phyloP scores from a whole-genome alignment of 2,888 invertebrate species.

The Petrolisthes cinctipes region DNA sequence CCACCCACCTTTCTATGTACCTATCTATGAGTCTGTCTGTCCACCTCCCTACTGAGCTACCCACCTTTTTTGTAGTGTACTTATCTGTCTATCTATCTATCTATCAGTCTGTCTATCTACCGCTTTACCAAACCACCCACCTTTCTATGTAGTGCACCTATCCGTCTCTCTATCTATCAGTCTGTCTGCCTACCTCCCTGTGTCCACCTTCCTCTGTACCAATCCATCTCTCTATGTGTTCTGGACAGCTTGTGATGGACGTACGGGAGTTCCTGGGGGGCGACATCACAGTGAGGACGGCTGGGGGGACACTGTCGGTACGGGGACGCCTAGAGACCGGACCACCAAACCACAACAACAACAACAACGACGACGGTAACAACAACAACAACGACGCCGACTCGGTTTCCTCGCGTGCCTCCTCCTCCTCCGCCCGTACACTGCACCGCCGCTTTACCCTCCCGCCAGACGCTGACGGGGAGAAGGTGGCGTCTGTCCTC shows the following conservation, averaged over 20 bases:
- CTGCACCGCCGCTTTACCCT: conserved; percentile 58
- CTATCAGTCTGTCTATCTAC: no score
- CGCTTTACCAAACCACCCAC: no score
- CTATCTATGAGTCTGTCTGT: no score
- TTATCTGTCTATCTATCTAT: no score
- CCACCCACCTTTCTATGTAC: no score
- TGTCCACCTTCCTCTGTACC: no score
- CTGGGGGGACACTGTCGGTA: conserved; percentile 61
- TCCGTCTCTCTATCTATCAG: no score
- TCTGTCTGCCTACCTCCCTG: no score
- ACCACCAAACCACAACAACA: neutral
- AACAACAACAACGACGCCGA: conserved; percentile 6
- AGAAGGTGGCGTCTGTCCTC: conserved; percentile 50
- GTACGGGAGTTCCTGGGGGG: conserved; percentile 63
- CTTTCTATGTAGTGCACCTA: no score
- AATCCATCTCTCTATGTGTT: no score
- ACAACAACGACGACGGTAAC: conserved; percentile 11
- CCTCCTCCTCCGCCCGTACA: conserved; percentile 54
- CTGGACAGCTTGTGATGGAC: conserved; percentile 62
- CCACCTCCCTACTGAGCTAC: no score
- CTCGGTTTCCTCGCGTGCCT: conserved; percentile 40
- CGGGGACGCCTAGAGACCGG: conserved; percentile 56
- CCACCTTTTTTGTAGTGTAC: no score
- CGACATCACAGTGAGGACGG: conserved; percentile 61
- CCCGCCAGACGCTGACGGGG: conserved; percentile 57